Conservation (phyloP, 2,888 invertebrate species). For the Cheiracanthium punctorium region DNA sequence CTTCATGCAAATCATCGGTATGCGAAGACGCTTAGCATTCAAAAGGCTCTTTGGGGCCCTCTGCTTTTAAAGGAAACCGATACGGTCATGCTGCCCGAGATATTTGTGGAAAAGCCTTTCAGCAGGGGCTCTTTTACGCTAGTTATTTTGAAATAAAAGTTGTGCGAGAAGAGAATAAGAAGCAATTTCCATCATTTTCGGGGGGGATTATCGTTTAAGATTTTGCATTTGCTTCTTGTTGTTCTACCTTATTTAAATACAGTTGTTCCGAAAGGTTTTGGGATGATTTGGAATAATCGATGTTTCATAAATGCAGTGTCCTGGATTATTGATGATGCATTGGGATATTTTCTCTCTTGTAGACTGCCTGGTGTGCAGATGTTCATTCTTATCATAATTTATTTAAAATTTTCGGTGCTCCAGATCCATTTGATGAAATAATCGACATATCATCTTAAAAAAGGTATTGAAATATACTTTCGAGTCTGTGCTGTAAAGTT, state of each 20-base stretch:
- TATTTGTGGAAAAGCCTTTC: conserved; percentile 18
- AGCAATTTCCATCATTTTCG: neutral
- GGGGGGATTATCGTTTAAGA: neutral
- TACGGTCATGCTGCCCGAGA: conserved; percentile 18
- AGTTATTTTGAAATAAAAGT: conserved; percentile 34
- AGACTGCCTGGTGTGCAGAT: too few relatives aligned
- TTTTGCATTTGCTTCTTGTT: neutral
- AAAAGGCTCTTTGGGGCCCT: neutral
- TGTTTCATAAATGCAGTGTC: too few relatives aligned
- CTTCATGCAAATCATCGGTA: neutral
- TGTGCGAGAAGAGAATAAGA: neutral
- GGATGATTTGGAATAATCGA: too few relatives aligned
- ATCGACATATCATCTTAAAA: too few relatives aligned
- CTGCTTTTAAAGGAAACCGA: conserved; percentile 65
- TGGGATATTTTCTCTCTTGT: too few relatives aligned
- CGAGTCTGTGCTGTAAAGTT: too few relatives aligned
- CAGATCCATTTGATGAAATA: too few relatives aligned
- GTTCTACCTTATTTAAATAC: neutral
- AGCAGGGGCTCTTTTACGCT: conserved; percentile 4
- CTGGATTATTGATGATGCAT: too few relatives aligned
- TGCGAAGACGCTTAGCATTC: neutral
- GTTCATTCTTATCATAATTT: too few relatives aligned
- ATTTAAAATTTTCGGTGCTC: too few relatives aligned
- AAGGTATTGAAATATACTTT: too few relatives aligned
- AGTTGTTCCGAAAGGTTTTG: too few relatives aligned